phyloP scores from a whole-genome alignment of 1,140 invertebrate species.

The Magallana angulata region DNA sequence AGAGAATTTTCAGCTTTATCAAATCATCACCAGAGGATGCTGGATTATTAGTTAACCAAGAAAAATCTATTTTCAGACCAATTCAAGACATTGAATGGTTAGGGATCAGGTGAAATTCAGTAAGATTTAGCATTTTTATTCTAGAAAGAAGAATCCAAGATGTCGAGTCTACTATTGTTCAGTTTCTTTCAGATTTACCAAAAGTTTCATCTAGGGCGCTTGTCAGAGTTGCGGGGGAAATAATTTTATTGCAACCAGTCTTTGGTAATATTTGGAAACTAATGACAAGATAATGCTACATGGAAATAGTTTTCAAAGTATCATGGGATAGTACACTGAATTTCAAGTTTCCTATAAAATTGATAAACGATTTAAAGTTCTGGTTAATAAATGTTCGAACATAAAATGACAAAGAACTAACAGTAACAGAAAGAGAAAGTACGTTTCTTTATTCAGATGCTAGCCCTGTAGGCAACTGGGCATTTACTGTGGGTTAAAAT shows the following conservation, averaged over 20 bases:
- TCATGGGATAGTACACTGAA: not conserved
- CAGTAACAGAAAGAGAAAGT: not conserved
- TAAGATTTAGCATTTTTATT: too few relatives aligned
- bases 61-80: too few relatives aligned
- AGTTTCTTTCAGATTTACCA: too few relatives aligned
- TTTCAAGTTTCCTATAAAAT: not conserved
- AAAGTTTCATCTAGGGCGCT: too few relatives aligned
- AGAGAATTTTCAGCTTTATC: not conserved
- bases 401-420: not conserved
- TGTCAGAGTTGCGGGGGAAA: too few relatives aligned
- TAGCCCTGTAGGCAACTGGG: not conserved
- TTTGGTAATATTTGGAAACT: not conserved
- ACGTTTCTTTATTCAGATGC: not conserved
- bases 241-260: too few relatives aligned
- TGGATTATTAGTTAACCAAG: not conserved
- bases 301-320: not conserved
- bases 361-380: not conserved
- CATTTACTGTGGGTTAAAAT: not conserved
- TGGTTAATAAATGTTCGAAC: not conserved
- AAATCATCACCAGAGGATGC: not conserved
- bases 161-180: too few relatives aligned
- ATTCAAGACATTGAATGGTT: too few relatives aligned
- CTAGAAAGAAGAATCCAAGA: too few relatives aligned
- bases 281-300: not conserved
- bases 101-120: too few relatives aligned